Conservation (phyloP, 2,888 invertebrate genomes). For the Lasioglossum figueresi region DNA sequence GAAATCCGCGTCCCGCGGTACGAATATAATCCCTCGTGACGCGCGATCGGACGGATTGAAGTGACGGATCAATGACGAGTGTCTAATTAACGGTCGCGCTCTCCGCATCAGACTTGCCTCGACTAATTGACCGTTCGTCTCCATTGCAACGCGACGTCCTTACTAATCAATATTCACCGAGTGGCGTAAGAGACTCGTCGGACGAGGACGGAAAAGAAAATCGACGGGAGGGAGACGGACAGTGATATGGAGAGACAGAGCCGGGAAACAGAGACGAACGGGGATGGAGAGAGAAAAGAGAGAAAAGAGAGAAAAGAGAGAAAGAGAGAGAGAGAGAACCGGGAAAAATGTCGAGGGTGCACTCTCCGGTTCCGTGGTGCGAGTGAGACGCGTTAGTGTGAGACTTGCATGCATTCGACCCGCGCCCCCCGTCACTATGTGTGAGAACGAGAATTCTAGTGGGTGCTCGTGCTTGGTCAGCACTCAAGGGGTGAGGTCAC, state of each 20-base stretch:
- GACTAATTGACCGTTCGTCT: slow-evolving; percentile 72
- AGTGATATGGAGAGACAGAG: slow-evolving; percentile 1
- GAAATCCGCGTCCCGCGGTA: slow-evolving; percentile 19
- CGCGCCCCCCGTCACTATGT: background rate
- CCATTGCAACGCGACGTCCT: slow-evolving; percentile 71
- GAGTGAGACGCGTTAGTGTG: slow-evolving; percentile 43
- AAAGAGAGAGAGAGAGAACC: slow-evolving; percentile 30
- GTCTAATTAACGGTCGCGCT: slow-evolving; percentile 67
- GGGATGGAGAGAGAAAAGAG: slow-evolving; percentile 10
- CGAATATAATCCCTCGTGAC: slow-evolving; percentile 48
- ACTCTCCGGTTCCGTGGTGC: slow-evolving; percentile 45
- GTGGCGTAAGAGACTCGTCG: slow-evolving; percentile 64
- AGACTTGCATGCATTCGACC: background rate
- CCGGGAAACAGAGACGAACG: background rate
- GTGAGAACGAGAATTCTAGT: slow-evolving; percentile 74
- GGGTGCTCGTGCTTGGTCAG: slow-evolving; percentile 83
- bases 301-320: slow-evolving; percentile 25
- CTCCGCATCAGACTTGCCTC: slow-evolving; percentile 59
- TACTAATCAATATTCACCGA: slow-evolving; percentile 74
- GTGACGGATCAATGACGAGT: slow-evolving; percentile 69
- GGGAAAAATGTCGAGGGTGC: slow-evolving; percentile 73
- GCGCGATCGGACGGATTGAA: slow-evolving; percentile 61
- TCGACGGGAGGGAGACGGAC: slow-evolving; percentile 29
- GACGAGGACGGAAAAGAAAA: slow-evolving; percentile 56
- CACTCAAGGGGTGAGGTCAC: slow-evolving; percentile 80